Base-by-base conservation (phyloP, 2,797 vertebrate genomes). In the Triplophysa yarkandensis region DNA sequence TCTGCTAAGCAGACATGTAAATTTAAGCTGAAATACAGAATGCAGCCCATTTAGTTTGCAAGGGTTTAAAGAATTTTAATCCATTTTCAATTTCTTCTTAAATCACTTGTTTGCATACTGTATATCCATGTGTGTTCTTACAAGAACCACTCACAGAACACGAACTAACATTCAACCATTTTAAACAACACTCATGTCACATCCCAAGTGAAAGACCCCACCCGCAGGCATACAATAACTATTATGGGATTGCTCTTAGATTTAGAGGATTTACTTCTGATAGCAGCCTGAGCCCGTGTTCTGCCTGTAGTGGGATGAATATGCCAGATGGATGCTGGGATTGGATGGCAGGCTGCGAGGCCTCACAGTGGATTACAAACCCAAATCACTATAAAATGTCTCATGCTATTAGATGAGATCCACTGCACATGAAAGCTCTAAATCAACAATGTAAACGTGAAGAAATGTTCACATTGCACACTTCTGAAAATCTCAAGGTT, bases 251-350 rank as follows among this genome's bases (percentile, higher is more conserved):
- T 90, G 78, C 77, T 73, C 72, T 73, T 79, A 21, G 81, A 82
- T 91, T 90, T 89, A 83, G 63, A 85, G 74, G 83, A 89, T 91
- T 92, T 92, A 92, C 81, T 84, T 73, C 81, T 86, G 85, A 89
- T 89, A 84, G 85, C 86, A 76, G 75, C 68, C 72, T 78, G 80
- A 67, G 87, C 79, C 83, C 77, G 32, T 83, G 84, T 84, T 84
- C 74, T 78, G 70, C 77, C 77, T 78, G 65, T 78, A 87, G 88
- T 83, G 86, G 76, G 84, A 80, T 80, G 71, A 82, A 87, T 78
- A 81, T 76, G 83, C 81, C 91, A 92, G 91, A 91, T 91, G 91
- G 88, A 76, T 65, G 75, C 57, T 72, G 76, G 80, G 81, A 78
- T 32, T 71, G 84, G 83, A 86, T 79, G 81, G 76, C 41, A 14